Evolutionary conservation across 2,888 invertebrate genomes (phyloP), one percentile per base, ranked within the genome.

Genomic region (Diarsia dahlii): DNA sequence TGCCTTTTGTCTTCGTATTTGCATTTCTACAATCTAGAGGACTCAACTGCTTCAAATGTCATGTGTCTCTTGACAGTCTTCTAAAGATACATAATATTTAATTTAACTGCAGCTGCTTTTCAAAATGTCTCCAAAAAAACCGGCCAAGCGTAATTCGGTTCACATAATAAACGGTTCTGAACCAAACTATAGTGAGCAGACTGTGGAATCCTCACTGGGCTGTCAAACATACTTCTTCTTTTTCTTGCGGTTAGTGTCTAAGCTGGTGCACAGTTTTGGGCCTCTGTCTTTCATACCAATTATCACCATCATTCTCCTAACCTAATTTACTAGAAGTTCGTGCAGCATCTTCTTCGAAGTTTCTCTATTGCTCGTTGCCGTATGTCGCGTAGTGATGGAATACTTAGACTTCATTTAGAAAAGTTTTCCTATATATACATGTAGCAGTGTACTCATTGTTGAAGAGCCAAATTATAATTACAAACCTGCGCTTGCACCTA

Each of bases 1-100:
- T 68, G n/a, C 4, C 20, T 58, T 45, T 15, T 46, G 3, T 15
- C 28, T 62, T 34, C 39, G n/a, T 9, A 79, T 76, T 71, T 63
- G n/a, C 13, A 52, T 80, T 18, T n/a, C 20, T 9, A n/a, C 23
- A 18, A 46, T 73, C 45, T 50, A 72, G 12, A 50, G 0, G 20
- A 71, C 3, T 23, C 12, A 5, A 13, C 60, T 48, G 34, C 23
- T 81, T 50, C 62, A 81, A 75, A 23, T 75, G 23, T 48, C 76
- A 54, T n/a, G 62, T 45, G 9, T 18, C 13, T 9, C 62, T 15
- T 62, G 34, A 46, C 52, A 45, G 23, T 23, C 18, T 23, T 34
- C 2, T 52, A 62, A 54, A 70, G 71, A 79, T 79, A 52, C 46
- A 34, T 65, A n/a, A 34, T 65, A n/a, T 18, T 65, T 8, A 73